phyloP scores from a whole-genome alignment of 2,113 vertebrate genomes.

The Platichthys stellatus region DNA sequence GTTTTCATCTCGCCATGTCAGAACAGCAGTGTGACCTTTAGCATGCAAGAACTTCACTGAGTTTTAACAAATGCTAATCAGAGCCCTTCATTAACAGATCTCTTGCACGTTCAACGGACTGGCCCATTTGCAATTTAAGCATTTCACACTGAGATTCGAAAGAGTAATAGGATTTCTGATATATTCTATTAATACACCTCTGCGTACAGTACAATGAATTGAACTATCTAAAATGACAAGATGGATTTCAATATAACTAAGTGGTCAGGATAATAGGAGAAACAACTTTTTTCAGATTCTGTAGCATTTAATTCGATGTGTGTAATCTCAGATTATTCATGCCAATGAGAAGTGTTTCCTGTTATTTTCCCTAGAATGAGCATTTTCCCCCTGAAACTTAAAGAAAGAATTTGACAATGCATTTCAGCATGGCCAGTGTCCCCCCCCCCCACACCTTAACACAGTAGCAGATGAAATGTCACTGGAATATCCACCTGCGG shows the following conservation, averaged over 20 bases:
- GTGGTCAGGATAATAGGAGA: conserved; percentile 35
- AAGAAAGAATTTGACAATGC: conserved; percentile 57
- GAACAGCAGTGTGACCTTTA: conserved; percentile 82
- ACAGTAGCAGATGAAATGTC: conserved; percentile 60
- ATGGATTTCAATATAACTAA: conserved; percentile 51
- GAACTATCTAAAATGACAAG: conserved; percentile 52
- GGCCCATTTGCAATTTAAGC: conserved; percentile 60
- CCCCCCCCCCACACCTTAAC: conserved; percentile 32
- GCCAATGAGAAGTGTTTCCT: conserved; percentile 15
- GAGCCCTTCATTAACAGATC: conserved; percentile 75
- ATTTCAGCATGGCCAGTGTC: conserved; percentile 59
- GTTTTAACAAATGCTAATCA: conserved; percentile 85
- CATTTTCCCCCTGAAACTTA: conserved; percentile 18
- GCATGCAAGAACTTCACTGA: conserved; percentile 78
- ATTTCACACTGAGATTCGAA: conserved; percentile 63
- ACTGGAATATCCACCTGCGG: conserved; percentile 61
- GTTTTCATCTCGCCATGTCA: conserved; percentile 80
- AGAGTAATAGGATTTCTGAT: conserved; percentile 65
- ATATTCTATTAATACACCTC: conserved; percentile 64
- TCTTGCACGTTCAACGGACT: conserved; percentile 16
- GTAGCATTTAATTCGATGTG: conserved; percentile 29
- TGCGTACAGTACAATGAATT: conserved; percentile 54
- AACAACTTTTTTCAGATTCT: conserved; percentile 40
- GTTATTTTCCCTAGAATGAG: conserved; percentile 32
- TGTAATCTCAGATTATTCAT: conserved; percentile 34